phyloP scores from a whole-genome alignment of 2,113 vertebrate species.

The Aegithalos caudatus region DNA sequence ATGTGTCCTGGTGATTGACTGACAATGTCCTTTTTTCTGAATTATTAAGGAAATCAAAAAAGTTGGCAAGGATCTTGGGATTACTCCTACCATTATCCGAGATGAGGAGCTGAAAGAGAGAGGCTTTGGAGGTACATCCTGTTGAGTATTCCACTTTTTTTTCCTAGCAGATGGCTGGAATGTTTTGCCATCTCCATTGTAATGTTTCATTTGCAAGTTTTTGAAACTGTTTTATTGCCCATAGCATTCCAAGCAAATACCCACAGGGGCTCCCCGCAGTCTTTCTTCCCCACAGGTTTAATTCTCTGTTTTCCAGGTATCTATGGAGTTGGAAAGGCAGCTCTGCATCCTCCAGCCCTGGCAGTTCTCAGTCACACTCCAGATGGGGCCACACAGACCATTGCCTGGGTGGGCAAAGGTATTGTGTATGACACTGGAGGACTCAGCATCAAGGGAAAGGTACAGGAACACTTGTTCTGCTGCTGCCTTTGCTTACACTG shows the following conservation, averaged over 20 bases:
- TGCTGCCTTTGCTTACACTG: neutral
- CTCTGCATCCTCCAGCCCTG: slow-evolving; percentile 87
- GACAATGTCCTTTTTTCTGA: slow-evolving; percentile 7
- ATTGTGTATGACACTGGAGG: slow-evolving; percentile 98
- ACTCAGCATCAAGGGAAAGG: slow-evolving; percentile 99
- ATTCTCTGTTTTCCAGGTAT: slow-evolving; percentile 77
- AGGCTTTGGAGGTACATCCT: slow-evolving; percentile 90
- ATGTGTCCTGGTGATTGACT: neutral
- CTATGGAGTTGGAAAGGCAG: slow-evolving; percentile 95
- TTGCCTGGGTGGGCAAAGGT: slow-evolving; percentile 98
- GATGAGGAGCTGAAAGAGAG: slow-evolving; percentile 89
- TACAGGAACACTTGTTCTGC: slow-evolving; percentile 15
- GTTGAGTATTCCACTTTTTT: neutral
- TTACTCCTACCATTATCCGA: slow-evolving; percentile 86
- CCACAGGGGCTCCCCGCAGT: neutral
- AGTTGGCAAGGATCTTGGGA: slow-evolving; percentile 87
- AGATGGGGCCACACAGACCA: slow-evolving; percentile 93
- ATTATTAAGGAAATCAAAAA: slow-evolving; percentile 86
- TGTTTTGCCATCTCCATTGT: neutral
- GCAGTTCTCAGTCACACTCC: slow-evolving; percentile 93
- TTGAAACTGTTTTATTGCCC: neutral
- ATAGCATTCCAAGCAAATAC: neutral
- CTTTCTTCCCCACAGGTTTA: neutral
- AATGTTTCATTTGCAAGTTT: neutral
- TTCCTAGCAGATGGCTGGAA: neutral